These are phyloP conservation scores for Rhea americana DNA, from an alignment of 2,113 vertebrate genomes.

Conservation along the genomic window DNA sequence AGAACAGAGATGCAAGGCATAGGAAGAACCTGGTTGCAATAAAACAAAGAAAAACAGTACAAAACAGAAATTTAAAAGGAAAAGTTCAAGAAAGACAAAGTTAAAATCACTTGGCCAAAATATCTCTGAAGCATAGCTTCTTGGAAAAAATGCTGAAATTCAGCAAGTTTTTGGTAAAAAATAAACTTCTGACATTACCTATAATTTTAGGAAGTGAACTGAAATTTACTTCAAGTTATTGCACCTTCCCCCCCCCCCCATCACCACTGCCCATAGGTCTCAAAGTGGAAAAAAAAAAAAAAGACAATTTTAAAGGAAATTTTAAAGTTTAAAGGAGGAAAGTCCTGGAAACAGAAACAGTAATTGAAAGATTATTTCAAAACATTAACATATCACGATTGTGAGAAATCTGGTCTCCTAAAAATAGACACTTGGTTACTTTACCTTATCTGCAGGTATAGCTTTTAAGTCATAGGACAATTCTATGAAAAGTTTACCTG, in stretches of 20 bases:
- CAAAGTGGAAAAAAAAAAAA: background rate
- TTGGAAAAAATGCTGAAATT: background rate
- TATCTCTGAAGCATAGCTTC: background rate
- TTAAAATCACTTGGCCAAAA: background rate
- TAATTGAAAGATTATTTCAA: background rate
- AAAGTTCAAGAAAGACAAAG: background rate
- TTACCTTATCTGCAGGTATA: background rate
- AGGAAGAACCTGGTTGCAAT: background rate
- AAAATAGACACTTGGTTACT: background rate
- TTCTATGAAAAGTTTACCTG: background rate
- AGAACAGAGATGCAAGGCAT: background rate
- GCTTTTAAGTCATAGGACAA: background rate
- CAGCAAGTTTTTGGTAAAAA: background rate
- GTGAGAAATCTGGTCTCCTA: background rate
- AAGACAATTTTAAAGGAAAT: too few relatives aligned
- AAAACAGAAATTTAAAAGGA: background rate
- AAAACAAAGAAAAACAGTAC: background rate
- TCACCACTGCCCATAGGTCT: fast-evolving
- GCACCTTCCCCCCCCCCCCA: background rate
- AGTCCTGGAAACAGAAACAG: background rate
- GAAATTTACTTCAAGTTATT: background rate
- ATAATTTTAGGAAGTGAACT: background rate
- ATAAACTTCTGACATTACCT: background rate
- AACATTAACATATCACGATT: background rate
- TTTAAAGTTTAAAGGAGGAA: too few relatives aligned